Base-by-base conservation (phyloP, 2,113 vertebrate species). In the Trinectes maculatus region DNA sequence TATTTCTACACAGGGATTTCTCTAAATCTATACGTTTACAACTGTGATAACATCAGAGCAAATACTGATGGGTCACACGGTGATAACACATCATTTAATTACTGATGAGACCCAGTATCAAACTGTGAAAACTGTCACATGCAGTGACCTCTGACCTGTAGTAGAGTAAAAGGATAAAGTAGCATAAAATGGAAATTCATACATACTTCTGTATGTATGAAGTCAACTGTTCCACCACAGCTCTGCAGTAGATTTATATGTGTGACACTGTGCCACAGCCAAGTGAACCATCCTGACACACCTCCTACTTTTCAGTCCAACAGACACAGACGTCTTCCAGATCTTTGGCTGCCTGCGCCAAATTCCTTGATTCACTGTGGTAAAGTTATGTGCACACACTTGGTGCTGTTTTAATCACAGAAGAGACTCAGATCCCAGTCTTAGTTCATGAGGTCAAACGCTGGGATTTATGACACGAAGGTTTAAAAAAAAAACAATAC, bases 361-460 rank as follows among this genome's bases (percentile, higher is more conserved):
- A 46, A 57, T 19, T 19, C 15, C 21, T 52, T 40, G 6, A 46
- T 46, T 34, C 24, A 55, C n/a, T n/a, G n/a, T n/a, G n/a, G 6
- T 55, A 24, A 56, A 28, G 16, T 33, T 40, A 37, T 33, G 25
- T 19, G 22, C 16, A 22, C 25, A 36, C 42, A n/a, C 21, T n/a
- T 39, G 4, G 22, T 44, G 24, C 6, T 1, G 1, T 42, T 57
- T 48, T 61, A 29, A 37, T 58, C 40, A 47, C 33, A n/a, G n/a
- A n/a, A 58, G 54, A 53, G 49, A 21, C 19, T 43, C n/a, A 52
- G 8, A 29, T 25, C 12, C 3, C 0, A 1, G 9, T 73, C 25
- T 62, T 48, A n/a, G 59, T 43, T 66, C 42, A 59, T 13, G 2
- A 71, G 71, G 73, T 80, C 71, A 82, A 65, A 76, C 43, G 8